Evolutionary conservation across 1,140 invertebrate genomes (phyloP).

Genomic region (Rhopalosiphum padi): DNA sequence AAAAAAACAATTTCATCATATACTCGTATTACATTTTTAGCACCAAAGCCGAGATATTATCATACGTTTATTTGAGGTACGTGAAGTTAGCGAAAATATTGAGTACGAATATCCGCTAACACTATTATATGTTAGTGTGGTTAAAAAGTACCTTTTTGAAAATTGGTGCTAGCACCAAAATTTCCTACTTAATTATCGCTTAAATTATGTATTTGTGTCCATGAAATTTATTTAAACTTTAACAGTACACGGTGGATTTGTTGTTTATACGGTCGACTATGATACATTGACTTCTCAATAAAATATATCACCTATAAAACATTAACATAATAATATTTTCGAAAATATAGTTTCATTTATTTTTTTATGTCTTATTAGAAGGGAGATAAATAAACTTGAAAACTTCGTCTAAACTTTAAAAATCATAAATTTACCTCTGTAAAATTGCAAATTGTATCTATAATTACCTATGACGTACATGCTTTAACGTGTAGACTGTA

Average conservation of each 20-base stretch:
- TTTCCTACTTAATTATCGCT: too few relatives aligned
- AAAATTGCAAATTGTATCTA: too few relatives aligned
- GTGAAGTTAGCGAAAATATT: background rate
- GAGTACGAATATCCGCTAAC: background rate
- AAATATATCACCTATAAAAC: background rate
- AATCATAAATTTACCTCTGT: background rate
- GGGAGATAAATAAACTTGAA: background rate
- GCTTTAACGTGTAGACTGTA: background rate
- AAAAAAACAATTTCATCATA: background rate
- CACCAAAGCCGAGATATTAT: too few relatives aligned
- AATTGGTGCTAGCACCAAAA: background rate
- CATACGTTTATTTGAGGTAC: background rate
- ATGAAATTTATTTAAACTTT: background rate
- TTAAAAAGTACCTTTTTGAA: too few relatives aligned
- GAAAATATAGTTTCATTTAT: background rate
- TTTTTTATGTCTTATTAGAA: background rate
- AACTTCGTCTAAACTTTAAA: background rate
- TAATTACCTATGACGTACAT: too few relatives aligned
- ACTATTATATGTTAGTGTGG: background rate
- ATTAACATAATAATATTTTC: background rate
- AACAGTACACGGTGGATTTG: background rate
- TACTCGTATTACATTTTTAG: background rate
- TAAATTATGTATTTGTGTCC: background rate
- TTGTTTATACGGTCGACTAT: background rate
- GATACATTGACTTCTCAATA: background rate